Conservation (phyloP, 2,888 invertebrate species). For the Crioceris asparagi region DNA sequence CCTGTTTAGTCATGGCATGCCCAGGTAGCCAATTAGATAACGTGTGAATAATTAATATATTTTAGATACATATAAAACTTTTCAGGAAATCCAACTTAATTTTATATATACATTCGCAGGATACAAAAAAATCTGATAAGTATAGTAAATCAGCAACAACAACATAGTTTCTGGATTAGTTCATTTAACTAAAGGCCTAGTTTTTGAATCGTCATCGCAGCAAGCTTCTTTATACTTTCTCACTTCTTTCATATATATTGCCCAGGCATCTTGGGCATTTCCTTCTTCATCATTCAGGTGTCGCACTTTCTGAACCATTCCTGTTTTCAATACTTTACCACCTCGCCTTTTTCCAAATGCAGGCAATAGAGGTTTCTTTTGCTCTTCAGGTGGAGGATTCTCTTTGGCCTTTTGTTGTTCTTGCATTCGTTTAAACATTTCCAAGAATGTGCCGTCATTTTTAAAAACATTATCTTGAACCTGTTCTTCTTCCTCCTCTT, state of each 20-base stretch:
- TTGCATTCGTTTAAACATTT: constrained; percentile 86
- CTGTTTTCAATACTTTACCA: constrained; percentile 79
- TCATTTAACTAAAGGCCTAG: constrained; percentile 83
- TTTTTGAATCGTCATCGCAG: constrained; percentile 85
- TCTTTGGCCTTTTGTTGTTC: constrained; percentile 44
- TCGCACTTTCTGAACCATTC: constrained; percentile 77
- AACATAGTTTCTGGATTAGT: too few species aligned
- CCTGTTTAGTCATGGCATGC: too few species aligned
- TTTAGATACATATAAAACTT: too few species aligned
- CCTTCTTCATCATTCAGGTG: constrained; percentile 52
- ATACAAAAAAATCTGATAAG: too few species aligned
- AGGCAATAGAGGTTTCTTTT: constrained; percentile 40
- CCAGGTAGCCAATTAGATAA: too few species aligned
- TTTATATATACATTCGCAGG: too few species aligned
- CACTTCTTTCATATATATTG: constrained; percentile 87
- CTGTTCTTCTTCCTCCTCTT: constrained; percentile 25
- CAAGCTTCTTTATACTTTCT: constrained; percentile 85
- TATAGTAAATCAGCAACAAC: too few species aligned
- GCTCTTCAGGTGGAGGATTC: constrained; percentile 31
- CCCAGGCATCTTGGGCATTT: constrained; percentile 80
- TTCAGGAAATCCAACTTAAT: too few species aligned
- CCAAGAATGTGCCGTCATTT: constrained; percentile 84
- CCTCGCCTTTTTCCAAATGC: constrained; percentile 74
- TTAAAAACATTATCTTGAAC: constrained; percentile 49
- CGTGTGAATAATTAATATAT: too few species aligned